phyloP scores from a whole-genome alignment of 1,140 invertebrate genomes.

The Sitophilus oryzae region DNA sequence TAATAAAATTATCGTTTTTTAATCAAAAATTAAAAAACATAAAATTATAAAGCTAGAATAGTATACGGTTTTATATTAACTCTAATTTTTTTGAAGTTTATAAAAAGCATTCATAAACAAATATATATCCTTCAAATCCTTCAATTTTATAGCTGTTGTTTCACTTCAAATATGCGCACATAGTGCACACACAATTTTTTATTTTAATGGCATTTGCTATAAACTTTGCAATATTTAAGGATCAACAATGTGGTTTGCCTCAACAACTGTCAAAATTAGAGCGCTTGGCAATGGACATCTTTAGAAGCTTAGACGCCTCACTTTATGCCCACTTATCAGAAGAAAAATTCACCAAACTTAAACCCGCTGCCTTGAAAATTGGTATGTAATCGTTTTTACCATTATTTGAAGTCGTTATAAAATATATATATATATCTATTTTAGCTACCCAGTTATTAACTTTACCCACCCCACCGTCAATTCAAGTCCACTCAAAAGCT shows the following conservation, averaged over 20 bases:
- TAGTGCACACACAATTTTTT: no score
- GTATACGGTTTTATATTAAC: no score
- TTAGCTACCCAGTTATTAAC: conserved; percentile 70
- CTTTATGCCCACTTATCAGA: conserved; percentile 37
- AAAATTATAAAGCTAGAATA: no score
- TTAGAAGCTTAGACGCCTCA: conserved; percentile 19
- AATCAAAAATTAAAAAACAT: no score
- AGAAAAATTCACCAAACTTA: conserved; percentile 46
- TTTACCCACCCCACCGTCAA: conserved; percentile 70
- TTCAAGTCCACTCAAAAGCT: conserved; percentile 73
- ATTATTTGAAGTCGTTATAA: background rate
- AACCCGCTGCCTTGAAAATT: conserved; percentile 60
- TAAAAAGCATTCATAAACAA: no score
- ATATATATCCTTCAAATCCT: no score
- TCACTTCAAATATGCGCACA: no score
- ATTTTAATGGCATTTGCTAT: background rate
- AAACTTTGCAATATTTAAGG: conserved; percentile 42
- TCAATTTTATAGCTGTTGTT: no score
- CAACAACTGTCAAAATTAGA: conserved; percentile 51
- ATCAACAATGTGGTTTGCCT: conserved; percentile 43
- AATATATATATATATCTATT: background rate
- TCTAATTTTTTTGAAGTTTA: no score
- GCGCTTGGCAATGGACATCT: conserved; percentile 21
- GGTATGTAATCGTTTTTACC: conserved; percentile 8
- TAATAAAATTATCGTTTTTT: no score